Percentiles rank a stretch among this genome's conserved stretches.
Evolutionary conservation across 2,113 vertebrate genomes (phyloP).

Genomic region (Percina caprodes): DNA sequence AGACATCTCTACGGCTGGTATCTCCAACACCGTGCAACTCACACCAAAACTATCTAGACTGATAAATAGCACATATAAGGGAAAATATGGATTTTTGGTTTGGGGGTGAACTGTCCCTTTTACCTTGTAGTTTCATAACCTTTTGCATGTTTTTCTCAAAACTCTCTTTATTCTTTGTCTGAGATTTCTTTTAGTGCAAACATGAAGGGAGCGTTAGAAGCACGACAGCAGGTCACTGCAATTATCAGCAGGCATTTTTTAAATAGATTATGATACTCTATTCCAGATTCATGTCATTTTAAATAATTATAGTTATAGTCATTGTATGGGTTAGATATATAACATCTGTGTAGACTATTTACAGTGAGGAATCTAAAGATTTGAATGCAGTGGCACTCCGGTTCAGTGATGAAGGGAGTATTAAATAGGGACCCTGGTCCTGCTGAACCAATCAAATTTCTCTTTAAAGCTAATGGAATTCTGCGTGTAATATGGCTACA

Average conservation of each 20-base stretch:
- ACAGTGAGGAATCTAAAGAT: slow-evolving; percentile 27
- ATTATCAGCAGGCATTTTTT: slow-evolving; percentile 11
- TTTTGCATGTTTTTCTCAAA: not conserved
- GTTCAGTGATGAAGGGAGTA: not conserved
- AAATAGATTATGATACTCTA: slow-evolving; percentile 13
- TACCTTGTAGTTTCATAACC: not conserved
- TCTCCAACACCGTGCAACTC: too few relatives aligned
- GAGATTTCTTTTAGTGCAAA: slow-evolving; percentile 1
- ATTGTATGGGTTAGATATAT: slow-evolving; percentile 17
- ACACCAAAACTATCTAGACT: too few relatives aligned
- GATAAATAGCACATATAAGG: too few relatives aligned
- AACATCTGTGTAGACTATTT: slow-evolving; percentile 18
- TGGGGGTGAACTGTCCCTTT: too few relatives aligned
- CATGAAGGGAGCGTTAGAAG: slow-evolving; percentile 18
- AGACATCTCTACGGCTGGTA: too few relatives aligned
- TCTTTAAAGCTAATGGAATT: slow-evolving; percentile 2
- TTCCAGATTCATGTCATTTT: slow-evolving; percentile 1
- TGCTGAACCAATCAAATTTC: not conserved
- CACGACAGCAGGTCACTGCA: not conserved
- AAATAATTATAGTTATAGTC: slow-evolving; percentile 34
- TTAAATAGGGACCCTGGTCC: not conserved
- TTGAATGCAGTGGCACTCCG: not conserved
- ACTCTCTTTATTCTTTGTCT: not conserved
- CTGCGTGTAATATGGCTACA: slow-evolving; percentile 5
- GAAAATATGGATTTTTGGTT: too few relatives aligned